Conservation (phyloP, 2,888 invertebrate species). For the Lepidocyrtoides sp. region DNA sequence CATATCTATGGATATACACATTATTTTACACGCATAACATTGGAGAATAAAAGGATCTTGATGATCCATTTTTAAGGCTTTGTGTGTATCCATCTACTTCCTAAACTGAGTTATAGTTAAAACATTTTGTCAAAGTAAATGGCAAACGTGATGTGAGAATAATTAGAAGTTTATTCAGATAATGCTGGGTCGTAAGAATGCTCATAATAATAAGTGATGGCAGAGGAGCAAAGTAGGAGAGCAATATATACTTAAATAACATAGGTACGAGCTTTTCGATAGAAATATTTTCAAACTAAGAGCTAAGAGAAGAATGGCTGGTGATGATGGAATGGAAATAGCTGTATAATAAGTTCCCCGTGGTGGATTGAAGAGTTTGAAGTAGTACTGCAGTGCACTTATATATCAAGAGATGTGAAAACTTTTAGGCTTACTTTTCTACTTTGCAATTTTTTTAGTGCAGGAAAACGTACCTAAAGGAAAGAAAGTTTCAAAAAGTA, state of each 20-base stretch:
- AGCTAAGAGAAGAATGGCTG: neutral
- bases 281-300: conserved; percentile 14
- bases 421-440: conserved; percentile 30
- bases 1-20: neutral
- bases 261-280: conserved; percentile 3
- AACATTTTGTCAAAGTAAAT: no score
- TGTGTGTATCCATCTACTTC: conserved; percentile 16
- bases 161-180: neutral
- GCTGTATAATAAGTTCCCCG: neutral
- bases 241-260: neutral
- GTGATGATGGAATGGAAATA: neutral
- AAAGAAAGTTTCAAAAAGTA: neutral
- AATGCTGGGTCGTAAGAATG: neutral
- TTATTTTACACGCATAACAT: neutral
- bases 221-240: neutral
- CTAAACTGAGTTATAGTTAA: conserved; percentile 31
- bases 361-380: neutral
- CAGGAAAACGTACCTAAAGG: neutral
- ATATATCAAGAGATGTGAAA: conserved; percentile 24
- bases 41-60: conserved; percentile 6
- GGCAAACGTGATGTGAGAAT: no score
- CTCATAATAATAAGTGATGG: neutral
- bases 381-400: neutral
- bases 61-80: conserved; percentile 37
- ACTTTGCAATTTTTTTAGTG: conserved; percentile 55